phyloP scores from a whole-genome alignment of 2,113 vertebrate genomes.

The Larimichthys polyactis region DNA sequence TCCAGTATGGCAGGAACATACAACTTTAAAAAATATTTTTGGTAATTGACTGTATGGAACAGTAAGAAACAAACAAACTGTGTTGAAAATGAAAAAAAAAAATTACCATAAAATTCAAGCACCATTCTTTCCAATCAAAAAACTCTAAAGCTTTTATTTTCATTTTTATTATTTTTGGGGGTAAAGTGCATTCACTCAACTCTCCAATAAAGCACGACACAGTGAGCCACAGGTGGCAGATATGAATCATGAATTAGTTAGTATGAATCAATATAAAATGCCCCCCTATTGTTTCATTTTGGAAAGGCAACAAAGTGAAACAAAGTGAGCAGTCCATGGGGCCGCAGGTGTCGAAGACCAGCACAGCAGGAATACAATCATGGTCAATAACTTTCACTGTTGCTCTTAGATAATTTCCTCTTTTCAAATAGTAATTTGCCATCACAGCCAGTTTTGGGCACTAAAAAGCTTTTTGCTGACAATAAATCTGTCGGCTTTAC shows the following conservation, averaged over 20 bases:
- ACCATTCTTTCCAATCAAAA: background rate
- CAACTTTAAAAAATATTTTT: background rate
- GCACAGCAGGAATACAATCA: conserved; percentile 69
- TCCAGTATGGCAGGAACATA: background rate
- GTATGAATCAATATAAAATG: conserved; percentile 74
- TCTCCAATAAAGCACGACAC: conserved; percentile 47
- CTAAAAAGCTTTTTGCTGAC: conserved; percentile 59
- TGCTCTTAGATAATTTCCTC: conserved; percentile 59
- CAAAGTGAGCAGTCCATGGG: conserved; percentile 62
- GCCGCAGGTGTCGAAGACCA: conserved; percentile 70
- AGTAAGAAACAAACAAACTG: background rate
- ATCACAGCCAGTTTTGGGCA: conserved; percentile 43
- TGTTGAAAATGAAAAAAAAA: background rate
- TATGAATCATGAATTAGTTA: conserved; percentile 77
- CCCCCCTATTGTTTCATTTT: conserved; percentile 61
- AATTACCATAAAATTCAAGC: conserved; percentile 13
- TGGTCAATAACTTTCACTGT: conserved; percentile 56
- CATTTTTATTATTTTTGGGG: background rate
- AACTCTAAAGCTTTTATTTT: conserved; percentile 40
- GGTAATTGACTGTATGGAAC: background rate
- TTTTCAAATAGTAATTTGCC: conserved; percentile 60
- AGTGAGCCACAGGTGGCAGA: conserved; percentile 73
- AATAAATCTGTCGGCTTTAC: conserved; percentile 52
- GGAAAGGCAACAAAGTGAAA: conserved; percentile 66
- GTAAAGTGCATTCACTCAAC: conserved; percentile 39